Evolutionary conservation across 2,113 vertebrate species (phyloP).

Genomic region (Perca schrenkii): DNA sequence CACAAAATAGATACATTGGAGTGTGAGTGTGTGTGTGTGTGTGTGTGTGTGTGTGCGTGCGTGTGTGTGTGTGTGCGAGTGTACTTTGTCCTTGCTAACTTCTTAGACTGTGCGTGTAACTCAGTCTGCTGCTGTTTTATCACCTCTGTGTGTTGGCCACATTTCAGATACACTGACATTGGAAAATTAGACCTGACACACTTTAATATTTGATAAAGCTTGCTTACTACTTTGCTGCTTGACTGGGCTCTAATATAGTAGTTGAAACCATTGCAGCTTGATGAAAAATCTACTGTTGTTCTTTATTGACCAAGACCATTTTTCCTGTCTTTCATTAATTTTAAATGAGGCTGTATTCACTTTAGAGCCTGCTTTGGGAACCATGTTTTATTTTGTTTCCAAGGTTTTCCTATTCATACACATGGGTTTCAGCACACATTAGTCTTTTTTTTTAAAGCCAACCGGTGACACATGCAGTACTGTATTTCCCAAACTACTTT

Average conservation of each 20-base stretch:
- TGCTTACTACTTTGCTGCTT: conserved; percentile 34
- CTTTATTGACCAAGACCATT: conserved; percentile 70
- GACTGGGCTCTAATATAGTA: conserved; percentile 26
- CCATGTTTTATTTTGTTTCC: conserved; percentile 58
- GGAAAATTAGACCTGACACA: conserved; percentile 55
- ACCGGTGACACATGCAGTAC: conserved; percentile 19
- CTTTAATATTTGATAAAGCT: conserved; percentile 76
- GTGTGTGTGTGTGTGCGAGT: neutral
- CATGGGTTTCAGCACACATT: conserved; percentile 30
- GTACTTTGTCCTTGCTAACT: conserved; percentile 3
- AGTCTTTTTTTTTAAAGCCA: conserved; percentile 64
- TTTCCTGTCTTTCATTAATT: conserved; percentile 76
- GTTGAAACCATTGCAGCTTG: conserved; percentile 47
- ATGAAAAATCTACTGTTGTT: conserved; percentile 55
- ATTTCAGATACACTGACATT: conserved; percentile 34
- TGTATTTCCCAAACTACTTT: conserved; percentile 55
- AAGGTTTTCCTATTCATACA: conserved; percentile 50
- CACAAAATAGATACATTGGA: neutral
- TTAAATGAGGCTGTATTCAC: conserved; percentile 74
- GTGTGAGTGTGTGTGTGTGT: neutral
- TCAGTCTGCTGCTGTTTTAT: conserved; percentile 43
- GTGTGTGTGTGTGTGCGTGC: too few species aligned
- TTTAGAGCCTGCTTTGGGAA: conserved; percentile 60
- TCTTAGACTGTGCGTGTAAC: conserved; percentile 15
- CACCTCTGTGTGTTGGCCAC: conserved; percentile 17